phyloP scores from a whole-genome alignment of 2,888 invertebrate species.

The Meghimatium bilineatum region DNA sequence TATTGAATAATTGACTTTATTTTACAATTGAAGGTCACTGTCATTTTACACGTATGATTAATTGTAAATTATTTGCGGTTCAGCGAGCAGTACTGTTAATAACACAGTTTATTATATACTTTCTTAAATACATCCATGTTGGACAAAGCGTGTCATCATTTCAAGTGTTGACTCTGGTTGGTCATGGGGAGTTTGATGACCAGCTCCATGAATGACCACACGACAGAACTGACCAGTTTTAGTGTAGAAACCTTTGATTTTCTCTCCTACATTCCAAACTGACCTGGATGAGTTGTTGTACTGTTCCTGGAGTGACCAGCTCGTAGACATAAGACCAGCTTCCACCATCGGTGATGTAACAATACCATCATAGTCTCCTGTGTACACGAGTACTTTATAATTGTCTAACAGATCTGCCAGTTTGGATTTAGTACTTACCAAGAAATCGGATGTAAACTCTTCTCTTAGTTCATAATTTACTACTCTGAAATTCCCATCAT shows the following conservation, averaged over 20 bases:
- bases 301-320: slow-evolving; percentile 14
- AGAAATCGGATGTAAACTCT: not conserved
- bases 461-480: not conserved
- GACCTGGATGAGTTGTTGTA: slow-evolving; percentile 25
- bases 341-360: slow-evolving; percentile 10
- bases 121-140: slow-evolving; percentile 4
- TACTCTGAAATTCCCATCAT: not conserved
- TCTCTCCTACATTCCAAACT: not conserved
- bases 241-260: slow-evolving; percentile 5
- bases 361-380: slow-evolving; percentile 26
- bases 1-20: too few relatives aligned
- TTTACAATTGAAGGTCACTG: not conserved
- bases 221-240: slow-evolving; percentile 32
- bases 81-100: too few relatives aligned
- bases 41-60: too few relatives aligned
- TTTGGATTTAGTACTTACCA: slow-evolving; percentile 10
- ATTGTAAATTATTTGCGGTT: too few relatives aligned
- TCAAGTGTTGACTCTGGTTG: slow-evolving; percentile 4
- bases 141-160: slow-evolving; percentile 28
- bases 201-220: slow-evolving; percentile 33
- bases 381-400: slow-evolving; percentile 32
- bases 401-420: slow-evolving; percentile 21
- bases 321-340: not conserved
- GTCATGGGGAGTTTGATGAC: slow-evolving; percentile 39
- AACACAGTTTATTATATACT: too few relatives aligned